Percentiles rank a stretch among this genome's conserved stretches.
Evolutionary conservation across 2,797 vertebrate genomes (phyloP).

Genomic region (Fundulus diaphanus): DNA sequence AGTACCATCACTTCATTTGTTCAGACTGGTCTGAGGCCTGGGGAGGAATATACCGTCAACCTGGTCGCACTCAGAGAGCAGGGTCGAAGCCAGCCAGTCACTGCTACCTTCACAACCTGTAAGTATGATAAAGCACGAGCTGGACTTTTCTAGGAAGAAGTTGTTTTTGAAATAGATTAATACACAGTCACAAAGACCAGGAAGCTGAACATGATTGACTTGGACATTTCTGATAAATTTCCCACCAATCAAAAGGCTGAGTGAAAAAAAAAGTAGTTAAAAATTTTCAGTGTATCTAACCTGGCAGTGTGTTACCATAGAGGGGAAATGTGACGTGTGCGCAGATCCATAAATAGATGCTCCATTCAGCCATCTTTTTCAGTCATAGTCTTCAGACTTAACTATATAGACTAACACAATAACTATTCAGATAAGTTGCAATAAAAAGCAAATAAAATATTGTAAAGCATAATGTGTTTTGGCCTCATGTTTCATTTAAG

Average conservation of each 20-base stretch:
- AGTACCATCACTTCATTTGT: constrained; percentile 94
- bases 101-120: constrained; percentile 89
- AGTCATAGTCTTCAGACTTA: not conserved
- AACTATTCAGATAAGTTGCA: not conserved
- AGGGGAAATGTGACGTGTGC: not conserved
- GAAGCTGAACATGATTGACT: not conserved
- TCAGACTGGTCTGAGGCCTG: constrained; percentile 93
- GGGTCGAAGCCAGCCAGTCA: constrained; percentile 90
- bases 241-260: not conserved
- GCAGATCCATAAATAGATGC: not conserved
- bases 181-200: not conserved
- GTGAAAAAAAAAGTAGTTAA: not conserved
- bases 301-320: not conserved
- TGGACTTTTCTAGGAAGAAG: not conserved
- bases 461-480: not conserved
- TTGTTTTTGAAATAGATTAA: not conserved
- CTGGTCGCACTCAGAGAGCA: constrained; percentile 93
- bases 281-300: not conserved
- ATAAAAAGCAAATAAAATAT: not conserved
- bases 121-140: constrained; percentile 37
- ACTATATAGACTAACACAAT: not conserved
- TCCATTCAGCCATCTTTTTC: not conserved
- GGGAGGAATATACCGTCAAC: constrained; percentile 95
- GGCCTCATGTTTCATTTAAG: not conserved
- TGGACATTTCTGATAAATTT: not conserved